Base-by-base conservation (phyloP, 2,888 invertebrate species). In the Stomorhina lunata region DNA sequence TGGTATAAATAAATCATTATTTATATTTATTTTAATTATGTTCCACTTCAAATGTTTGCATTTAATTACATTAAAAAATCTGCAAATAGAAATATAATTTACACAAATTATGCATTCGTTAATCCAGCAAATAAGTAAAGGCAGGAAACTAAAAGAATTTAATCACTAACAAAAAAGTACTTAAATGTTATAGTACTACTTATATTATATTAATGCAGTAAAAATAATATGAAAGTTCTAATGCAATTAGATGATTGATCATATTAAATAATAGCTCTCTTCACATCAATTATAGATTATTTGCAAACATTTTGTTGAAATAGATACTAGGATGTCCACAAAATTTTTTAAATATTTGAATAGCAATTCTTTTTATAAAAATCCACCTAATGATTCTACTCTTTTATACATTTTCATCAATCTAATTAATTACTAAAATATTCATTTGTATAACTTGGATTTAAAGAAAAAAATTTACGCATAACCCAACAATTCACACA, bases 11-110 rank as follows among this genome's bases (percentile, higher is more conserved):
- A 2, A 25, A 53, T 25, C 10, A 25, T 37, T 15, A 25, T 37
- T n/a, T n/a, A 7, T 15, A 25, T 53, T 50, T 66, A 34, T 50
- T 37, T 71, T 34, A 34, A 57, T 34, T 34, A 45, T 29, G 12
- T 71, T 48, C 22, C 32, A 45, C 29, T 59, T 27, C 12, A 48
- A 29, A 45, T 45, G 32, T 32, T 43, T 71, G 20, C 27, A 17
- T 55, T 32, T 43, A 73, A 65, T 65, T 63, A 63, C 29, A 53
- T 65, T 65, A 73, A 27, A 43, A 17, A 77, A 40, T 53, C 61
- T 43, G 43, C 15, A 78, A 61, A 71, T n/a, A 65, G 15, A 45
- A 34, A 55, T 15, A n/a, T 10, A 63, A 27, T 57, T 29, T 48
- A 25, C 32, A 43, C 43, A 61, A 50, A 63, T 55, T 34, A 63